Percentiles rank a stretch among this genome's conserved stretches.
Conservation (phyloP, 2,797 vertebrate genomes). For the Poeciliopsis paucimaculata region DNA sequence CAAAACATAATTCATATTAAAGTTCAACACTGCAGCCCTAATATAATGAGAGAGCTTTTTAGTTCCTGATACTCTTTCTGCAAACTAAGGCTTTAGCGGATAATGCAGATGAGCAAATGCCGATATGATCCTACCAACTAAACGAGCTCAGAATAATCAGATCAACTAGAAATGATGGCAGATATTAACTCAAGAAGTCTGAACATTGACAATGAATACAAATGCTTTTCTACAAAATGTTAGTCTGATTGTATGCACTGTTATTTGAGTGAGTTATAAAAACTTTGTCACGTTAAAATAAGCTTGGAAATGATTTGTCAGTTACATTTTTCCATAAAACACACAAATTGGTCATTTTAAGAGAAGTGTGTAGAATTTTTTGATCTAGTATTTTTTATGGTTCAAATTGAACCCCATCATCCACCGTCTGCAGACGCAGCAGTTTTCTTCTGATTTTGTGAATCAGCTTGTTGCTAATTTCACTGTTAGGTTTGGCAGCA, state of each 20-base stretch:
- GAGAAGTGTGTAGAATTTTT: neutral
- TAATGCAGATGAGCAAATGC: neutral
- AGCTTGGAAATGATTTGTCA: neutral
- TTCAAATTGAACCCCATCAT: neutral
- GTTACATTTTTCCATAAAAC: neutral
- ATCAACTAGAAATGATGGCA: neutral
- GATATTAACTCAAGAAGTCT: neutral
- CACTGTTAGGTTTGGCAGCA: neutral
- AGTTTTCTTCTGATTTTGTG: neutral
- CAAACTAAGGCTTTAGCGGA: neutral
- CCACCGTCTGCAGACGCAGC: neutral
- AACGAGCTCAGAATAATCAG: neutral
- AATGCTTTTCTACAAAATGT: neutral
- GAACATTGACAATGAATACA: neutral
- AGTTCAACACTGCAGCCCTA: too few species aligned
- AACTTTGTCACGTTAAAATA: neutral
- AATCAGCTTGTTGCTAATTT: neutral
- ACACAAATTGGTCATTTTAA: neutral
- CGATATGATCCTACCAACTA: neutral
- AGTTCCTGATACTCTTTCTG: neutral
- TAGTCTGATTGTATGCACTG: neutral
- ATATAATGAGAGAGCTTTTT: neutral
- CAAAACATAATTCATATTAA: too few species aligned
- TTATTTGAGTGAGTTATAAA: neutral
- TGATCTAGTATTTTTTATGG: neutral